Evolutionary conservation across 2,113 vertebrate species (phyloP).

Genomic region (Spea multiplicata): DNA sequence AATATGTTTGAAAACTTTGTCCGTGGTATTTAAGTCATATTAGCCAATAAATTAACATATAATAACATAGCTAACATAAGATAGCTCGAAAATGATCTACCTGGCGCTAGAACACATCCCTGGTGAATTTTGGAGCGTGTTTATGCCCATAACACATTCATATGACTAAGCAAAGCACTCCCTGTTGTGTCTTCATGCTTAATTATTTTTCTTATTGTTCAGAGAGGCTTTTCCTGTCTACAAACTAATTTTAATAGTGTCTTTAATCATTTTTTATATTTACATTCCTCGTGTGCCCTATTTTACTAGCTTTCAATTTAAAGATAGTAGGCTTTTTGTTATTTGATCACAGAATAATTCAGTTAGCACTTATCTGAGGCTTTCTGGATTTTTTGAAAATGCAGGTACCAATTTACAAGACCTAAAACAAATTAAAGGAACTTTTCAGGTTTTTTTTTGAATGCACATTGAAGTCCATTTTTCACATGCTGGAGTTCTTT

Average conservation of each 20-base stretch:
- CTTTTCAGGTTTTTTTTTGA: too few species aligned
- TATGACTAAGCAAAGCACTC: constrained; percentile 28
- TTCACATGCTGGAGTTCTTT: too few species aligned
- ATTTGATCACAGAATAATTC: constrained; percentile 52
- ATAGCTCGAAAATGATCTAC: constrained; percentile 8
- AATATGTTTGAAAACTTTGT: too few species aligned
- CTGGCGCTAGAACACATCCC: constrained; percentile 16
- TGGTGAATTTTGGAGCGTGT: constrained; percentile 13
- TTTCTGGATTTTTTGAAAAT: constrained; percentile 45
- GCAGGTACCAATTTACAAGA: constrained; percentile 48
- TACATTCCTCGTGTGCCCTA: constrained; percentile 39
- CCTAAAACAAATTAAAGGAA: constrained; percentile 29
- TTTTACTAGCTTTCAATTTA: constrained; percentile 48
- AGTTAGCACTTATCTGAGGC: constrained; percentile 39
- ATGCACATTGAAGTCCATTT: too few species aligned
- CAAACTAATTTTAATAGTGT: constrained; percentile 32
- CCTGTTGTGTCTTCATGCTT: constrained; percentile 39
- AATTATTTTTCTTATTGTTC: constrained; percentile 43
- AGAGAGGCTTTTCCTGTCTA: constrained; percentile 22
- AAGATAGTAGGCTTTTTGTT: constrained; percentile 40
- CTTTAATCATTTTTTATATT: constrained; percentile 40
- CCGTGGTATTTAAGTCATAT: not conserved
- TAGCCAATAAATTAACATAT: constrained; percentile 11
- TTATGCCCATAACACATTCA: constrained; percentile 27
- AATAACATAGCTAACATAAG: constrained; percentile 6